These are phyloP conservation scores for Phaethornis superciliosus DNA, from an alignment of 2,113 vertebrate genomes.

Conservation along the genomic window DNA sequence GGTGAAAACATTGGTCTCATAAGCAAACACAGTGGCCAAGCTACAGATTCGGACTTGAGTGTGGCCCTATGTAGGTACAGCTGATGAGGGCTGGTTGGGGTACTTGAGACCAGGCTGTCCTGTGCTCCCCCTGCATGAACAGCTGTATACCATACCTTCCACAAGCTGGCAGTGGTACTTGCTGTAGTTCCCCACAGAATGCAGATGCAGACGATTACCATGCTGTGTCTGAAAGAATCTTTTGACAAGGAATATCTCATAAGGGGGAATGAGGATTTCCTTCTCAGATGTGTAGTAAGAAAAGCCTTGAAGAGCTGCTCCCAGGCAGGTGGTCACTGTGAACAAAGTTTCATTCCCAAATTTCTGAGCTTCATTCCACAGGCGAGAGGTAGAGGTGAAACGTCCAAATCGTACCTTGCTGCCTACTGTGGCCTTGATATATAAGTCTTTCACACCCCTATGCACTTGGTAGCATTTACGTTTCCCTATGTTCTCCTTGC, in stretches of 20 bases:
- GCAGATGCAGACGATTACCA: conserved; percentile 44
- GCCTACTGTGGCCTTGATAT: neutral
- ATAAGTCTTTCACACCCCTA: neutral
- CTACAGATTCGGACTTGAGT: neutral
- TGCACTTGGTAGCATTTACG: conserved; percentile 28
- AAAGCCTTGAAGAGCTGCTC: conserved; percentile 53
- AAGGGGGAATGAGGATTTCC: conserved; percentile 70
- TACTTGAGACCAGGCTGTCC: neutral
- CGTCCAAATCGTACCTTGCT: conserved; percentile 64
- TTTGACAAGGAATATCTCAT: conserved; percentile 67
- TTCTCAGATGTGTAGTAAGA: conserved; percentile 45
- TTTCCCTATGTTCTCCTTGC: neutral
- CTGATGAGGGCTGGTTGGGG: neutral
- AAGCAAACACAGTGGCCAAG: rapidly evolving
- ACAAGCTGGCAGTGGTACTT: conserved; percentile 69
- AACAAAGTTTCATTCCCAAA: conserved; percentile 61
- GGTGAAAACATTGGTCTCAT: rapidly evolving
- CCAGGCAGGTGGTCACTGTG: conserved; percentile 67
- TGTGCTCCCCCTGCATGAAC: rapidly evolving
- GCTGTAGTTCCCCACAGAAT: conserved; percentile 64
- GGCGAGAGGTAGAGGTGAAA: conserved; percentile 60
- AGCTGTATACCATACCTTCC: conserved; percentile 45
- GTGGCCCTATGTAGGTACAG: neutral
- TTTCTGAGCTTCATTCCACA: conserved; percentile 18
- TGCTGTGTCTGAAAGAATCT: neutral